Base-by-base conservation (phyloP, 2,888 invertebrate genomes). In the Gasteruption jaculator region DNA sequence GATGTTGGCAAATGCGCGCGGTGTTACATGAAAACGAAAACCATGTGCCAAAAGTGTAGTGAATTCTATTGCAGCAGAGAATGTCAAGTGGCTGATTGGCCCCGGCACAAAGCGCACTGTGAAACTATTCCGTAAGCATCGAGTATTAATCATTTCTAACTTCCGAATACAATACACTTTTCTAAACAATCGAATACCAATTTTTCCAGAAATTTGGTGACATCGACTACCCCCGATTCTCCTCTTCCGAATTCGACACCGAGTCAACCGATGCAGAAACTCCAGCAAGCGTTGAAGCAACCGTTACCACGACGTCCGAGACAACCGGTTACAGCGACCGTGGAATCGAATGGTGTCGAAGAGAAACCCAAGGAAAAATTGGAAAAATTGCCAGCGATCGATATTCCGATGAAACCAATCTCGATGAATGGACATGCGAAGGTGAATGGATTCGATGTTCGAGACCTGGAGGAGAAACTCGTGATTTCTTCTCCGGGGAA, bases 21-120 rank as follows among this genome's bases (percentile, higher is more conserved):
- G 18, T 64, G 64, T 38, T 20, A 5, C 1, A 45, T 45, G 10
- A 27, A 43, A 5, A 49, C 49, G 1, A 54, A 50, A 16, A 45
- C 41, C 14, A 41, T 24, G 2, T 60, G 60, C 20, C 40, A 48
- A 11, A 47, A 18, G 10, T 68, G 68, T 34, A 29, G 21, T 5
- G 52, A 44, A 4, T 63, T 53, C 43, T 70, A 69, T 38, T 71
- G 71, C 29, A 56, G 54, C 24, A 49, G 40, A 35, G 19, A 34
- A 1, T 71, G 71, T 32, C 69, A 69, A 46, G 6, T 43, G 4
- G 11, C 18, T 6, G 64, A 68, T 46, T 71, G 68, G 71, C 42
- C 56, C 1, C 47, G 41, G 6, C 69, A 69, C 43, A 60, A 54
- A 44, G 20, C 18, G 2, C 48, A 57, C 11, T 71, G 71, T 38